Percentiles rank a stretch among this genome's conserved stretches.
These are phyloP conservation scores for Euleptes europaea DNA, from an alignment of 2,113 vertebrate species.

Conservation along the genomic window DNA sequence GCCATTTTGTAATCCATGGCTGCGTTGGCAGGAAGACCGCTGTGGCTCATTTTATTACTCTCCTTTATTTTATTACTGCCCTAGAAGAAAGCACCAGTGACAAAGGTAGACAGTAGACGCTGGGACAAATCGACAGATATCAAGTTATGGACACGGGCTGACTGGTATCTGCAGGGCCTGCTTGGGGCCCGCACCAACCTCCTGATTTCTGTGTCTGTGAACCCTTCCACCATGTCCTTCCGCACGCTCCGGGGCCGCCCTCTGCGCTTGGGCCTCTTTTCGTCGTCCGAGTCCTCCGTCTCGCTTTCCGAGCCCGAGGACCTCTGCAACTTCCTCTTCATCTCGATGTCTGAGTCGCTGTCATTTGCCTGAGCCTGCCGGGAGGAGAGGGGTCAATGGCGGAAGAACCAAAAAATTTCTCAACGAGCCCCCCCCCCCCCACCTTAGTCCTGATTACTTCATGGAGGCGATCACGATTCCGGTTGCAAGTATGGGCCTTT, in stretches of 20 bases:
- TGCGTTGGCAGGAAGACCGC: too few species aligned
- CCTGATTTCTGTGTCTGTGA: constrained; percentile 94
- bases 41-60: too few species aligned
- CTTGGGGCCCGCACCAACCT: constrained; percentile 74
- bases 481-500: too few species aligned
- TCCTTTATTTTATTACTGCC: too few species aligned
- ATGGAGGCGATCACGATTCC: neutral
- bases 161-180: too few species aligned
- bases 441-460: too few species aligned
- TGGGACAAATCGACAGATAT: too few species aligned
- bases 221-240: constrained; percentile 96
- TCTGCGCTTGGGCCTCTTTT: constrained; percentile 92
- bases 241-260: constrained; percentile 90
- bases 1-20: too few species aligned
- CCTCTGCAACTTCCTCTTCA: constrained; percentile 88
- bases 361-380: constrained; percentile 91
- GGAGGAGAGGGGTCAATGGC: neutral
- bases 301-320: constrained; percentile 95
- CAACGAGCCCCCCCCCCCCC: neutral
- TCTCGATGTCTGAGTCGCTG: constrained; percentile 94
- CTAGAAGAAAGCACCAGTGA: too few species aligned
- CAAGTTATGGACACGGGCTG: too few species aligned
- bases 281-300: constrained; percentile 92
- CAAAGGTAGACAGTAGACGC: too few species aligned
- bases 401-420: too few species aligned